Evolutionary conservation across 1,140 invertebrate genomes (phyloP), one percentile per base, ranked within the genome.

Genomic region (Drosophila suzukii): DNA sequence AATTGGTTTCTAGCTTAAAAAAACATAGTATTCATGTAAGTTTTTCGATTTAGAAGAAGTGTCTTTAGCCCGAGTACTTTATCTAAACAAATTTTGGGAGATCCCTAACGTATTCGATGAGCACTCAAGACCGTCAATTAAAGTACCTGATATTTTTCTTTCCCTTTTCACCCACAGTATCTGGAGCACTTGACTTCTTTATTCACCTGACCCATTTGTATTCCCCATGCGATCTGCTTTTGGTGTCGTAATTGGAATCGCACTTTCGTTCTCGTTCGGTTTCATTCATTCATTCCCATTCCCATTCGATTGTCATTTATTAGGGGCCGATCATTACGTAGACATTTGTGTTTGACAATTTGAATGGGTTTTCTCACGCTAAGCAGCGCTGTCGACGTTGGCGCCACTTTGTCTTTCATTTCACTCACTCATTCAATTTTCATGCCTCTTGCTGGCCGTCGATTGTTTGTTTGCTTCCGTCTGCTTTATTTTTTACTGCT

Each of bases 291-390:
- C 61, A 56, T 57, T 41, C 54, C 54, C 53, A 60, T 84, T 81
- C 66, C 59, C 58, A 61, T 86, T 86, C 66, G 78, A 82, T 88
- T 88, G 78, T 72, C 75, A 55, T 78, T 88, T 82, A 88, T 82
- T 88, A 79, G 78, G 70, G 61, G 65, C 74, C 65, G 73, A 57
- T 67, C 73, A 88, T 86, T 86, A 88, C 75, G 82, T 86, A 76
- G 68, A 43, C 57, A 59, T 43, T 81, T 77, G 62, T 75, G 82
- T 83, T 88, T 88, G 83, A 89, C 83, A 88, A 80, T 88, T 88
- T 88, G 47, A 88, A 88, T 88, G 79, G 79, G 74, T 88, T 88
- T 88, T 88, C 83, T 88, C 83, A 88, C 83, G 83, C 83, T 74
- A 89, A 71, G 79, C 83, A 80, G 83, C 67, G 82, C 82, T 46